A percentile compares a stretch with the other conserved stretches of the same genome.
phyloP scores from a whole-genome alignment of 2,797 vertebrate species.

The Darevskia mixta region DNA sequence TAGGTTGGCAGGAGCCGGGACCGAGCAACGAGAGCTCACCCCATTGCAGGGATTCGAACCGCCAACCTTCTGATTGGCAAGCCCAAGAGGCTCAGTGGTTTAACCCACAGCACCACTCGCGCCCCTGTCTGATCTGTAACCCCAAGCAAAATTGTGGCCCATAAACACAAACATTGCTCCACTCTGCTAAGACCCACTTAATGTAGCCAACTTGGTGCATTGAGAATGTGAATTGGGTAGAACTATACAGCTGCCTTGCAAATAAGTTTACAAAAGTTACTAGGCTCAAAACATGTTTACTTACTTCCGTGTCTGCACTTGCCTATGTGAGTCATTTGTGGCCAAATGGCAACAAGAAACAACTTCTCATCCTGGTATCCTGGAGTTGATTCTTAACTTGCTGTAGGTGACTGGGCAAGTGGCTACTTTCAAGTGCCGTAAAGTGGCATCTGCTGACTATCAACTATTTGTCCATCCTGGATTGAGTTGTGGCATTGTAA shows the following conservation, averaged over 20 bases:
- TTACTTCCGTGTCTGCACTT: neutral
- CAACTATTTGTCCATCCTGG: neutral
- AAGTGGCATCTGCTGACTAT: neutral
- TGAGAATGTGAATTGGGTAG: neutral
- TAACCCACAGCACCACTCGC: too few relatives aligned
- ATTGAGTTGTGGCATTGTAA: neutral
- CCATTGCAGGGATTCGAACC: too few relatives aligned
- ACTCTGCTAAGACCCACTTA: neutral
- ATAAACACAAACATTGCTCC: neutral
- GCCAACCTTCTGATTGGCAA: too few relatives aligned
- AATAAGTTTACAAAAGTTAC: neutral
- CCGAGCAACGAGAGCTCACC: too few relatives aligned
- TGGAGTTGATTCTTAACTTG: neutral
- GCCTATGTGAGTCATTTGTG: neutral
- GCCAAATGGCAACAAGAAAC: neutral
- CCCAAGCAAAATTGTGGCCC: neutral
- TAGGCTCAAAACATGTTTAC: neutral
- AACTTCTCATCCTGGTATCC: neutral
- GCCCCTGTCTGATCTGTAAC: too few relatives aligned
- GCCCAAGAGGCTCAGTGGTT: too few relatives aligned
- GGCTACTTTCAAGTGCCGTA: neutral
- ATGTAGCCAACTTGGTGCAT: neutral
- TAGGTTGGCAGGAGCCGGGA: too few relatives aligned
- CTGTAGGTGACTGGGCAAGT: neutral
- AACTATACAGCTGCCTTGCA: neutral